phyloP scores from a whole-genome alignment of 2,888 invertebrate species.

The Phyto melanocephala region DNA sequence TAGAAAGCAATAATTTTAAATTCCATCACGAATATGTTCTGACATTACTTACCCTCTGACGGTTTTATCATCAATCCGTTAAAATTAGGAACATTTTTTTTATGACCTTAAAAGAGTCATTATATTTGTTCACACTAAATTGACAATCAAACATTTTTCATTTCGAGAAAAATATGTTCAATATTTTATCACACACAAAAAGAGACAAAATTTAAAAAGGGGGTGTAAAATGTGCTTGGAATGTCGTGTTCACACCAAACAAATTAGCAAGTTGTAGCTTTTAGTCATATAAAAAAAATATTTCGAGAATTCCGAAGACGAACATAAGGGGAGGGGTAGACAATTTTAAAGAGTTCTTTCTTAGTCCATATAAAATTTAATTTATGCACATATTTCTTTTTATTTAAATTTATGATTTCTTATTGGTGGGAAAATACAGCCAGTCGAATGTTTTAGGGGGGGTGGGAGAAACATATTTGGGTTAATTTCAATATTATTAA shows the following conservation, averaged over 20 bases:
- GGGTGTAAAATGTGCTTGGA: background rate
- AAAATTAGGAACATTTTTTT: background rate
- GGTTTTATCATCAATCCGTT: background rate
- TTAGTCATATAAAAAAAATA: background rate
- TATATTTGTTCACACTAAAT: slow-evolving; percentile 8
- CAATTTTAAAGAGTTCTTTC: background rate
- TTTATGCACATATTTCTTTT: background rate
- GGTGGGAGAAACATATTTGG: background rate
- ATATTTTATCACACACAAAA: background rate
- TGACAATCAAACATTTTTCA: slow-evolving; percentile 6
- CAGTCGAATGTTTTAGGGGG: background rate
- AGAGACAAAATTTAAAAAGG: background rate
- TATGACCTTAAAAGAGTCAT: background rate
- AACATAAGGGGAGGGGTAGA: background rate
- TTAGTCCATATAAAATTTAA: background rate
- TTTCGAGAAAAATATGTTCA: background rate
- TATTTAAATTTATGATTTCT: background rate
- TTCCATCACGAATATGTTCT: background rate
- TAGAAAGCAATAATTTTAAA: too few species aligned
- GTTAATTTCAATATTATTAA: too few species aligned
- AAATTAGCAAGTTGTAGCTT: slow-evolving; percentile 13
- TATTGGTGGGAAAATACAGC: slow-evolving; percentile 4
- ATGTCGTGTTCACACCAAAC: slow-evolving; percentile 22
- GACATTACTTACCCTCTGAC: slow-evolving; percentile 23
- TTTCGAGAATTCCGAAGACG: background rate